Conservation (phyloP, 1,140 invertebrate species). For the Delia radicum region DNA sequence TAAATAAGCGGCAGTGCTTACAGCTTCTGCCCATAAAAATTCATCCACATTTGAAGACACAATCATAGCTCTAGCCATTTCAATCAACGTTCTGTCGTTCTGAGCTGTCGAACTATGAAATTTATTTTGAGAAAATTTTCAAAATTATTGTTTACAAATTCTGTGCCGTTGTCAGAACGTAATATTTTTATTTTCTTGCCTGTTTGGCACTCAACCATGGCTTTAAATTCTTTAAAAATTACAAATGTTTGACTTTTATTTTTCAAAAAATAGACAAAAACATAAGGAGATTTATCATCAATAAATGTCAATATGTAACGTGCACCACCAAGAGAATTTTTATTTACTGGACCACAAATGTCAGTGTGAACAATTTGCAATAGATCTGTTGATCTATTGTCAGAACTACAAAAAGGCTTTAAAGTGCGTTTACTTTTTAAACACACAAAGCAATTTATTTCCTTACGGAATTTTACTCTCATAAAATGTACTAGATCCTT, state of each 20-base stretch:
- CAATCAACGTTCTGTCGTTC: conserved; percentile 18
- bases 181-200: conserved; percentile 24
- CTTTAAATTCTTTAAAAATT: conserved; percentile 20
- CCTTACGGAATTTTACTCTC: neutral
- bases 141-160: conserved; percentile 19
- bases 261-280: conserved; percentile 29
- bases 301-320: neutral
- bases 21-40: too few species aligned
- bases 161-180: conserved; percentile 11
- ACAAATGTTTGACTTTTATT: neutral
- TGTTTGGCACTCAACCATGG: conserved; percentile 16
- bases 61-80: too few species aligned
- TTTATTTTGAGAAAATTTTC: conserved; percentile 11
- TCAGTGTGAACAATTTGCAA: conserved; percentile 40
- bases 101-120: conserved; percentile 27
- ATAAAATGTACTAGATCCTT: neutral
- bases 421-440: conserved; percentile 2
- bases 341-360: conserved; percentile 52
- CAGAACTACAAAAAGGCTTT: neutral
- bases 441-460: conserved; percentile 4
- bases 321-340: neutral
- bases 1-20: too few species aligned
- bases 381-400: neutral
- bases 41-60: too few species aligned
- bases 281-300: conserved; percentile 43